Percentiles rank a stretch among this genome's conserved stretches.
Evolutionary conservation across 1,140 invertebrate species (phyloP).

Genomic region (Tetramorium alpestre): DNA sequence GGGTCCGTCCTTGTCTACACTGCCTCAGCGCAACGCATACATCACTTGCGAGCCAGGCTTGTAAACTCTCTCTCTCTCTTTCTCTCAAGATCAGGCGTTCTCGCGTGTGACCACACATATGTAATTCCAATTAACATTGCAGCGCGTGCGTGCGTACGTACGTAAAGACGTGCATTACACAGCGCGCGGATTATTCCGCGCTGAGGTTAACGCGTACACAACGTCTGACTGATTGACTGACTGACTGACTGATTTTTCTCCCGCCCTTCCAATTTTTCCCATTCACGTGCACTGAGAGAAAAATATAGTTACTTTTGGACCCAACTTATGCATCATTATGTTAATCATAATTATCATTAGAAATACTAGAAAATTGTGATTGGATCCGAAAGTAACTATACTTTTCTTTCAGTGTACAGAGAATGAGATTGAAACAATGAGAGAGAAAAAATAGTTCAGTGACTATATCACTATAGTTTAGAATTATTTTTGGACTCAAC

Average conservation of each 20-base stretch:
- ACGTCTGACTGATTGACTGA: conserved; percentile 43
- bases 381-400: no score
- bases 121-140: conserved; percentile 76
- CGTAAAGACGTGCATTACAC: conserved; percentile 49
- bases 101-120: conserved; percentile 73
- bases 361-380: no score
- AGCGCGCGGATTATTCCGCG: conserved; percentile 65
- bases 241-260: conserved; percentile 68
- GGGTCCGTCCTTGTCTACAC: conserved; percentile 67
- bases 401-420: no score
- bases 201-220: conserved; percentile 64
- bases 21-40: conserved; percentile 55
- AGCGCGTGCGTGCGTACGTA: conserved; percentile 14
- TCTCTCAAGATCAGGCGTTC: conserved; percentile 70
- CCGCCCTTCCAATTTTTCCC: conserved; percentile 33
- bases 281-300: no score
- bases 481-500: no score
- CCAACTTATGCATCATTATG: no score
- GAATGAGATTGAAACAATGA: no score
- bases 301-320: no score
- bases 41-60: conserved; percentile 37
- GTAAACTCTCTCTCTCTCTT: no score
- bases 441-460: no score
- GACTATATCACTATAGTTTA: no score
- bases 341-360: no score